These are phyloP conservation scores for Myiozetetes cayanensis DNA, from an alignment of 2,113 vertebrate species.

Conservation along the genomic window DNA sequence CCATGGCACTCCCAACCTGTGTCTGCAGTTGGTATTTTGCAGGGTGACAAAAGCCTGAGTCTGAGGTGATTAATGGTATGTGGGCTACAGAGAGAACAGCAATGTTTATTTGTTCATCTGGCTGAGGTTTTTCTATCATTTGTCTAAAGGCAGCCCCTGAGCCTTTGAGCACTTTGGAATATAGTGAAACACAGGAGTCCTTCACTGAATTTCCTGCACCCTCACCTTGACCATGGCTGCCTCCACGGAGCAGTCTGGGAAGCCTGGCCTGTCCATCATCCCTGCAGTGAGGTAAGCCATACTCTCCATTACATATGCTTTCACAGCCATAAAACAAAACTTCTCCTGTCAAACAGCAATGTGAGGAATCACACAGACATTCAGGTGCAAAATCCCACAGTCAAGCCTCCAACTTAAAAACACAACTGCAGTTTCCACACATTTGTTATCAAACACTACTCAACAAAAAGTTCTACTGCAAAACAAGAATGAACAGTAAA, in stretches of 20 bases:
- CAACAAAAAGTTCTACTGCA: not conserved
- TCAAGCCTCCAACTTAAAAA: not conserved
- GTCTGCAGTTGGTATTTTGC: not conserved
- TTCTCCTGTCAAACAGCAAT: conserved; percentile 80
- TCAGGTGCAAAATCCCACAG: not conserved
- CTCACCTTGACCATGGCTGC: conserved; percentile 96
- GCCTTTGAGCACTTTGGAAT: not conserved
- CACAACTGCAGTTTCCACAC: not conserved
- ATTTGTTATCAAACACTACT: not conserved
- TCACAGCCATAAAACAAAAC: conserved; percentile 89
- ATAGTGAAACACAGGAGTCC: not conserved
- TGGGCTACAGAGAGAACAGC: not conserved
- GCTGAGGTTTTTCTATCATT: not conserved
- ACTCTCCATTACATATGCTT: conserved; percentile 93
- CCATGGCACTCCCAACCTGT: accelerated
- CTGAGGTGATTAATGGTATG: not conserved
- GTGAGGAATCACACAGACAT: not conserved
- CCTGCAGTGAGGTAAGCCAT: conserved; percentile 98
- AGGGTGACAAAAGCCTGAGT: not conserved
- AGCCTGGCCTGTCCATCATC: conserved; percentile 91
- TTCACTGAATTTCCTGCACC: not conserved
- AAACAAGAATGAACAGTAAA: not conserved
- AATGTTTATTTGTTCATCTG: accelerated
- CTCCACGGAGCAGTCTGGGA: conserved; percentile 92
- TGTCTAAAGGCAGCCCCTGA: not conserved